These are phyloP conservation scores for Tetragonula clypearis DNA, from an alignment of 1,140 invertebrate species.

Conservation along the genomic window DNA sequence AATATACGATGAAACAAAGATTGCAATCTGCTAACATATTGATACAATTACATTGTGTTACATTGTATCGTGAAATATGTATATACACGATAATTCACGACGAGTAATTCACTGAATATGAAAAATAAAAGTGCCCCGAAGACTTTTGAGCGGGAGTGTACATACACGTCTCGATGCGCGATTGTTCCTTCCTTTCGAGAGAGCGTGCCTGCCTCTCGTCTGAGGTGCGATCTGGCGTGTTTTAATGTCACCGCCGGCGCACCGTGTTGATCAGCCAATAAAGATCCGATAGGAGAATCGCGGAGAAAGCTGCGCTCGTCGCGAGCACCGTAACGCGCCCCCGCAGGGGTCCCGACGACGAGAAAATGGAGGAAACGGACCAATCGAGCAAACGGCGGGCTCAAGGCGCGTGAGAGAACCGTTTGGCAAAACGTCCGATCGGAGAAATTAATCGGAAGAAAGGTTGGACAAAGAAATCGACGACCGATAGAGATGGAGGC, in stretches of 20 bases:
- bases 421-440: too few relatives aligned
- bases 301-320: conserved; percentile 59
- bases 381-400: background rate
- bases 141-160: too few relatives aligned
- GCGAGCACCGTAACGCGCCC: conserved; percentile 34
- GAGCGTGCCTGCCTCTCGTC: conserved; percentile 4
- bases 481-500: background rate
- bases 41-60: too few relatives aligned
- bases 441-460: background rate
- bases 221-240: conserved; percentile 57
- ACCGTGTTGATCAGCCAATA: conserved; percentile 58
- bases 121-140: too few relatives aligned
- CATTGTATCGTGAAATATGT: too few relatives aligned
- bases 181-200: conserved; percentile 12
- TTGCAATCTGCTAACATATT: too few relatives aligned
- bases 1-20: too few relatives aligned
- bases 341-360: conserved; percentile 52
- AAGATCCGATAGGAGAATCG: conserved; percentile 64
- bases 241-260: conserved; percentile 60
- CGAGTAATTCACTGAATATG: too few relatives aligned
- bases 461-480: background rate
- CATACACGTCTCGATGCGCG: background rate
- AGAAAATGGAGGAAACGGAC: conserved; percentile 57
- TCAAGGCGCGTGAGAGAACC: background rate
- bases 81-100: too few relatives aligned